Evolutionary conservation across 2,888 invertebrate genomes (phyloP).

Genomic region (Himalopsyche japonica): DNA sequence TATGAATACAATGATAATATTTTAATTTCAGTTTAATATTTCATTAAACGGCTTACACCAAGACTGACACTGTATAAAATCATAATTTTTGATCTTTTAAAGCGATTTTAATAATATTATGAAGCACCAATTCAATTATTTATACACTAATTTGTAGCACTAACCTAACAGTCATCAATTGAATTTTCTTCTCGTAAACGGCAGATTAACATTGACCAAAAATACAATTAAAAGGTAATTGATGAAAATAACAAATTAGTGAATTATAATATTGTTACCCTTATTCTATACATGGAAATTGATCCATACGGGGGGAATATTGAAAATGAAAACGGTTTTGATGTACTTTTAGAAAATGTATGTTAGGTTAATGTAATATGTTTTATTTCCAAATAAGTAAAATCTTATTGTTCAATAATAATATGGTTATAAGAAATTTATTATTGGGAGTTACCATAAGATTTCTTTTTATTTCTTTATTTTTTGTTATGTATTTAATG

Average conservation of each 20-base stretch:
- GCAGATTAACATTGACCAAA: neutral
- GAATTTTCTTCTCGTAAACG: neutral
- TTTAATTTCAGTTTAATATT: neutral
- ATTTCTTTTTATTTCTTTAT: neutral
- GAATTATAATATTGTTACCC: neutral
- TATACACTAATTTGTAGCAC: neutral
- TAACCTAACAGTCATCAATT: neutral
- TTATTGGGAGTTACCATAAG: neutral
- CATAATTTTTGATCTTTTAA: neutral
- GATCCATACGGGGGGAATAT: neutral
- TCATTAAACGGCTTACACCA: neutral
- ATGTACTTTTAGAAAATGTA: neutral
- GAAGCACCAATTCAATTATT: neutral
- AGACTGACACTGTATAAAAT: neutral
- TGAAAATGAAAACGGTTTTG: neutral
- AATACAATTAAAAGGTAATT: neutral
- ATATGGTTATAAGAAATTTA: neutral
- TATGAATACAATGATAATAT: neutral
- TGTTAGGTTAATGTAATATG: neutral
- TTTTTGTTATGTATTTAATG: neutral
- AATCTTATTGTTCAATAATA: neutral
- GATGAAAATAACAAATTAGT: neutral
- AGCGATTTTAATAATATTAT: neutral
- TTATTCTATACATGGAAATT: neutral
- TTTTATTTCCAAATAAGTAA: neutral